These are phyloP conservation scores for Zoroaster sp. DNA, from an alignment of 53 echinoderm and acorn worm species.

Conservation along the genomic window DNA sequence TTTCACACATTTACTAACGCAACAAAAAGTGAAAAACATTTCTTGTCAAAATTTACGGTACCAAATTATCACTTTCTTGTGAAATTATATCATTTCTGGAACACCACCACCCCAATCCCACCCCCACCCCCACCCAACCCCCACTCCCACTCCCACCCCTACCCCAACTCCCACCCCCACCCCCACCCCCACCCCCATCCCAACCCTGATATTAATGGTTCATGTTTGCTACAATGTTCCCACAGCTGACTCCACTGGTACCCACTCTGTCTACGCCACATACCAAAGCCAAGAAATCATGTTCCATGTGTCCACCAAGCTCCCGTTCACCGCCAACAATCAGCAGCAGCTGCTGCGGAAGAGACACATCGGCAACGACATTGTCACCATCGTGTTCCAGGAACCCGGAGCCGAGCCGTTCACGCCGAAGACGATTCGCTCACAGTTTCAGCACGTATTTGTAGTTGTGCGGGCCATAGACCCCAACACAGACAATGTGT, in stretches of 20 bases:
- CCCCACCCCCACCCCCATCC: not conserved
- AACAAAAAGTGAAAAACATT: too few species aligned
- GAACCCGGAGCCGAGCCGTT: conserved; percentile 91
- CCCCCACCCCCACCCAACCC: too few species aligned
- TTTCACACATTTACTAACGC: too few species aligned
- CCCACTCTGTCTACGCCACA: conserved; percentile 86
- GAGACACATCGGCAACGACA: conserved; percentile 96
- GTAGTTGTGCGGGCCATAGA: conserved; percentile 82
- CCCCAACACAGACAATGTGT: conserved; percentile 89
- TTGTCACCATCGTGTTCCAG: conserved; percentile 97
- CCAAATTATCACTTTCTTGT: too few species aligned
- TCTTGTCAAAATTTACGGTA: too few species aligned
- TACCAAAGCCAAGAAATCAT: conserved; percentile 95
- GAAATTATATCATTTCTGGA: too few species aligned
- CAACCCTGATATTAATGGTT: not conserved
- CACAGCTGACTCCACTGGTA: conserved; percentile 94
- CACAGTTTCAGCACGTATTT: conserved; percentile 98
- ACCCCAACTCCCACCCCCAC: not conserved
- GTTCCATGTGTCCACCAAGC: conserved; percentile 99
- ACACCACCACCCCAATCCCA: too few species aligned
- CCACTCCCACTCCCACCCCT: too few species aligned
- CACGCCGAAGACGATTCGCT: conserved; percentile 91
- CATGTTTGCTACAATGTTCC: not conserved
- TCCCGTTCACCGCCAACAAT: conserved; percentile 92
- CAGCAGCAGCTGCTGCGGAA: conserved; percentile 80